Base-by-base conservation (phyloP, 2,113 vertebrate genomes). In the Pyrgilauda ruficollis region DNA sequence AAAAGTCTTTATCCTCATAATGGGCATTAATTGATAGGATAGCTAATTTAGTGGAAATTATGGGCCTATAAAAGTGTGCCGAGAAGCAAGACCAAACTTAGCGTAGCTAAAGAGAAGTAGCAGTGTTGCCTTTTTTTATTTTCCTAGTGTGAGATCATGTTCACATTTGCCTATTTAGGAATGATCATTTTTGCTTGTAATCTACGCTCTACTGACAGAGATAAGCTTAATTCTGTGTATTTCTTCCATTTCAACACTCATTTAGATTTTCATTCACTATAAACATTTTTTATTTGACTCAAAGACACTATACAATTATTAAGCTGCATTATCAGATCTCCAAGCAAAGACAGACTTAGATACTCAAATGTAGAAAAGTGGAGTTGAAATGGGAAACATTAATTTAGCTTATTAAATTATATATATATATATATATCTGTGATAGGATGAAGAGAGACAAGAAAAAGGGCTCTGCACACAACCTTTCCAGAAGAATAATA, bases 41-140 rank as follows among this genome's bases (percentile, higher is more conserved):
- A 77, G 50, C 27, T 89, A 90, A 95, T 88, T 86, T 87, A 92
- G 64, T 83, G 75, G 79, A 93, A 94, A 95, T 90, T 63, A 91
- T 26, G 83, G 35, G 46, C 31, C 39, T 61, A 35, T 70, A 83
- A 91, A 94, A 53, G 43, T 78, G 41, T 70, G 52, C 67, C 80
- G 64, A 94, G 67, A 90, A 94, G 50, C 19, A 79, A 66, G 46
- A 64, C 33, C 52, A 89, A 62, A 50, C 12, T 35, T 63, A 75
- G 61, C n/a, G 30, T 39, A 75, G n/a, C n/a, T 82, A 58, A 76
- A 76, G 19, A 43, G 26, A 26, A 70, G 31, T 7, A 91, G 27
- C 11, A 49, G 11, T 4, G 10, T 18, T 35, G 9, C 4, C 0
- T n/a, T 49, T 41, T 26, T 52, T 31, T 1, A 58, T 87, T n/a